Base-by-base conservation (phyloP, 2,888 invertebrate genomes). In the Synanthedon vespiformis region DNA sequence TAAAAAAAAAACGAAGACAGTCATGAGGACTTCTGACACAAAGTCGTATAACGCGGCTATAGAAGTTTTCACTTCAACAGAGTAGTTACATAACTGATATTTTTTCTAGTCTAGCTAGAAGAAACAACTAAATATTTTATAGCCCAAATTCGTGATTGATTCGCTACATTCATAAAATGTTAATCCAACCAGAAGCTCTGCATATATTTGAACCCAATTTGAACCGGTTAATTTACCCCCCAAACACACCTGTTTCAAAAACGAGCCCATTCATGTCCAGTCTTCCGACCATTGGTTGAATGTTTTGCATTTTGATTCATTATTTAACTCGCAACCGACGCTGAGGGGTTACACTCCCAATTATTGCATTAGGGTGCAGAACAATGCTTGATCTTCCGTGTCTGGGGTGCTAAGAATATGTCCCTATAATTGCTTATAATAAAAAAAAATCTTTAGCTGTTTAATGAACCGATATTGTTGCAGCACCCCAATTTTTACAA, bases 381-480 rank as follows among this genome's bases (percentile, higher is more conserved):
- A 52, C 41, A 67, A 67, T 63, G 56, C 58, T 56, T 58, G 60
- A 40, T 48, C 68, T 67, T 62, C 64, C 56, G 58, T 67, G 68
- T 62, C 68, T 58, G 67, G 65, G 67, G 75, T 74, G 66, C 55
- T 65, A 56, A 69, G 72, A 78, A 72, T 76, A 74, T 75, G 77
- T 70, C 67, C 22, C 61, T 57, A 54, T 57, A 57, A 60, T 67
- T 67, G 59, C 61, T 57, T 44, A 52, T 48, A 51, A n/a, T n/a
- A n/a, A n/a, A n/a, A 63, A 60, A 53, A 58, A 63, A 65, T 70
- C 74, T 74, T 80, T 67, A 64, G 67, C 61, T 67, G 72, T 74
- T 76, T 81, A 85, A 85, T 80, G 84, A 84, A 83, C 73, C 83
- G 64, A 80, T 76, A 80, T 85, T 85, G 81, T 81, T 16, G 72